These are phyloP conservation scores for Latrodectus elegans DNA, from an alignment of 2,888 invertebrate genomes.

Conservation along the genomic window DNA sequence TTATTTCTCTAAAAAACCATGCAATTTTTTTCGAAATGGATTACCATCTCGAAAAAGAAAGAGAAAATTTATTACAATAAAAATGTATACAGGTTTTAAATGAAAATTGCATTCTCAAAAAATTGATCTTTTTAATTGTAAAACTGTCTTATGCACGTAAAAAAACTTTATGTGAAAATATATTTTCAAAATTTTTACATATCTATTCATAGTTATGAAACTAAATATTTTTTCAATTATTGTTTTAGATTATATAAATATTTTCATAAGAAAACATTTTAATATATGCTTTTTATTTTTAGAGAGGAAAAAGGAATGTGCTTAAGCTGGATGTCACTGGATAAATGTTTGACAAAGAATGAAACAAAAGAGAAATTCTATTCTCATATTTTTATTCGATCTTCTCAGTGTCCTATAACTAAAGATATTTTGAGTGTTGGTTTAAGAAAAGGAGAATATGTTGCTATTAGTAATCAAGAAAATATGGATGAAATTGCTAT, in stretches of 20 bases:
- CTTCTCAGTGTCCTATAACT: background rate
- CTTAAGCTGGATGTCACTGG: constrained; percentile 38
- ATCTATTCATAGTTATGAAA: too few species aligned
- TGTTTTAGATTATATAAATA: background rate
- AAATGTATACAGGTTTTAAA: too few species aligned
- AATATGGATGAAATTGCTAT: constrained; percentile 61
- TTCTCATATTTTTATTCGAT: constrained; percentile 30
- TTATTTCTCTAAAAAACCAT: too few species aligned
- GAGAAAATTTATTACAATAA: too few species aligned
- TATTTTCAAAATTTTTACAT: too few species aligned
- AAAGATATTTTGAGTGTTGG: constrained; percentile 17
- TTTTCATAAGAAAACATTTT: background rate
- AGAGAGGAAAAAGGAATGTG: constrained; percentile 66
- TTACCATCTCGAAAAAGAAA: too few species aligned
- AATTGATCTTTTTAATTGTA: too few species aligned
- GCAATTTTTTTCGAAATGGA: too few species aligned
- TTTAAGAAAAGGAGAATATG: constrained; percentile 54
- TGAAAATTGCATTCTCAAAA: too few species aligned
- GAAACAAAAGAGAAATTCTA: constrained; percentile 11
- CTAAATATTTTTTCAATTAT: too few species aligned
- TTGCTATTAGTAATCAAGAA: constrained; percentile 58
- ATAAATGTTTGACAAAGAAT: background rate
- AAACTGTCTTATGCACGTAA: too few species aligned
- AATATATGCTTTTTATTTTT: constrained; percentile 15
- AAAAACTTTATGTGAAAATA: too few species aligned